Evolutionary conservation across 2,888 invertebrate species (phyloP).

Genomic region (Gibbula magus): DNA sequence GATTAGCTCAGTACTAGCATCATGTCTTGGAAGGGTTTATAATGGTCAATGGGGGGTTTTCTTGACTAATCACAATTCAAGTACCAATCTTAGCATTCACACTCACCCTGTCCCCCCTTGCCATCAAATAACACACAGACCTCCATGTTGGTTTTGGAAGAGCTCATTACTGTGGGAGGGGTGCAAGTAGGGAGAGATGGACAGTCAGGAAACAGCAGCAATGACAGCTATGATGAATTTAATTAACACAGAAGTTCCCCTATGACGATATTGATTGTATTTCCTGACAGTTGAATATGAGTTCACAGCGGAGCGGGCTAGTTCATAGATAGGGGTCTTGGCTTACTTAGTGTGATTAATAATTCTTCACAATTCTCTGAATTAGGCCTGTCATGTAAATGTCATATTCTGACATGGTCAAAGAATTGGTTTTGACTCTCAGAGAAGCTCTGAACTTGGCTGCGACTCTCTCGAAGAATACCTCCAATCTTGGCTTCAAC

Average conservation of each 20-base stretch:
- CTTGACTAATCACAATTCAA: not conserved
- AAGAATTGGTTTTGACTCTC: too few relatives aligned
- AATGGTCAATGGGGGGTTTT: not conserved
- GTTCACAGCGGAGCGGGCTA: too few relatives aligned
- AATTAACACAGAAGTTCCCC: slow-evolving; percentile 12
- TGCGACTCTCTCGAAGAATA: too few relatives aligned
- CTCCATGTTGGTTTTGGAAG: too few relatives aligned
- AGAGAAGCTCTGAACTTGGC: too few relatives aligned
- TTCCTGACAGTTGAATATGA: not conserved
- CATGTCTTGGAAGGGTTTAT: not conserved
- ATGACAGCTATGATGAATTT: slow-evolving; percentile 18
- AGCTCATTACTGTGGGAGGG: too few relatives aligned
- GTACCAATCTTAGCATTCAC: not conserved
- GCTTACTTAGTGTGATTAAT: not conserved
- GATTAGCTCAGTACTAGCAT: not conserved
- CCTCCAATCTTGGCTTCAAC: too few relatives aligned
- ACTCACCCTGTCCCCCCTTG: too few relatives aligned
- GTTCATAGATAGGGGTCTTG: too few relatives aligned
- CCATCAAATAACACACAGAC: too few relatives aligned
- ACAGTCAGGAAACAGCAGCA: not conserved
- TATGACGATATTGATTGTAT: not conserved
- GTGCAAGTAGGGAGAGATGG: too few relatives aligned
- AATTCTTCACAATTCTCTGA: not conserved
- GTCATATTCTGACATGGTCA: not conserved
- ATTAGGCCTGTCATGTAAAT: not conserved